Conservation (phyloP, 2,888 invertebrate genomes). For the Lumbricus terrestris region DNA sequence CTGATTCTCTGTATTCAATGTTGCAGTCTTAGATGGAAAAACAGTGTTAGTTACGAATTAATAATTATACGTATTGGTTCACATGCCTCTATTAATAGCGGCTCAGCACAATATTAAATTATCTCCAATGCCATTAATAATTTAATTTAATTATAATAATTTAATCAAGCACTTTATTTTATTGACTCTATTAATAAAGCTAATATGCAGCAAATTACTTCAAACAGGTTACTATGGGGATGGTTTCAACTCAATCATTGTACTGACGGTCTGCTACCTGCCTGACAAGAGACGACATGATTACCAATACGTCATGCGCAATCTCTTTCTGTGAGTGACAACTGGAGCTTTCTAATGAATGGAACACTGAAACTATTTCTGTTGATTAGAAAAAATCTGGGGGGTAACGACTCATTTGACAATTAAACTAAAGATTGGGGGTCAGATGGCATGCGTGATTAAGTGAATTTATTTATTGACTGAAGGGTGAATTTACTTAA, state of each 20-base stretch:
- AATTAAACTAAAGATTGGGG: no score
- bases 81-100: not conserved
- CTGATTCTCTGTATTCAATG: no score
- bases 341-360: no score
- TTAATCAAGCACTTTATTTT: not conserved
- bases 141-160: not conserved
- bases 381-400: no score
- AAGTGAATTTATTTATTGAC: no score
- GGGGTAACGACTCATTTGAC: no score
- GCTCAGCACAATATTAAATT: not conserved
- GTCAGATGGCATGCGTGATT: no score
- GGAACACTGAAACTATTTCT: no score
- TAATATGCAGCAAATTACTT: not conserved
- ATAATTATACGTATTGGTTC: no score
- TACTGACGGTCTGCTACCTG: constrained; percentile 83
- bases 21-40: no score
- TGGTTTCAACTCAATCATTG: constrained; percentile 64
- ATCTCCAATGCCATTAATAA: not conserved
- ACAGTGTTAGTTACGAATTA: no score
- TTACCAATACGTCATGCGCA: constrained; percentile 89
- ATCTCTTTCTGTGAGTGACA: constrained; percentile 76
- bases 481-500: no score
- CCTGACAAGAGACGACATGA: constrained; percentile 79
- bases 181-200: not conserved
- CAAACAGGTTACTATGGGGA: constrained; percentile 64